Evolutionary conservation across 2,113 vertebrate species (phyloP).

Genomic region (Coptodon bakossiorum): DNA sequence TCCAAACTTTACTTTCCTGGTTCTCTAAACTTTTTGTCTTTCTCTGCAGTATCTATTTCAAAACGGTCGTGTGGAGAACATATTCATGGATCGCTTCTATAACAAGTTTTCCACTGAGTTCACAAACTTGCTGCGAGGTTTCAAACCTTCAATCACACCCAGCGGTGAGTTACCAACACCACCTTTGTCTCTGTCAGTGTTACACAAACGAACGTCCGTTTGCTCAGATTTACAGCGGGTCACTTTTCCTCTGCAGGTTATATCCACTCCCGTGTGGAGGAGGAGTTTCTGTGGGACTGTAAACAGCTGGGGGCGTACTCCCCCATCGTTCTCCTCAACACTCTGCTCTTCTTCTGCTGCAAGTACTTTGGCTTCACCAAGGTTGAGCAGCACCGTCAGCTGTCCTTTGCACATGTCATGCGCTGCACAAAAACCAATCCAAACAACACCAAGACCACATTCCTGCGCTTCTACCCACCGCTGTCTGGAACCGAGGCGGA

Average conservation of each 20-base stretch:
- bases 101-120: slow-evolving; percentile 88
- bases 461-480: slow-evolving; percentile 91
- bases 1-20: background rate
- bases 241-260: slow-evolving; percentile 71
- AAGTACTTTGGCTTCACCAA: slow-evolving; percentile 92
- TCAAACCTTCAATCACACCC: slow-evolving; percentile 84
- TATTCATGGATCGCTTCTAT: slow-evolving; percentile 96
- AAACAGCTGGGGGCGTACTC: slow-evolving; percentile 97
- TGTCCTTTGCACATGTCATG: slow-evolving; percentile 93
- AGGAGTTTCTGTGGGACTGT: slow-evolving; percentile 94
- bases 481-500: slow-evolving; percentile 60
- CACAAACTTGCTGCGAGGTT: slow-evolving; percentile 84
- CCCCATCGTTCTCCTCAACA: slow-evolving; percentile 95
- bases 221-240: background rate
- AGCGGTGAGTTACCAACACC: slow-evolving; percentile 72
- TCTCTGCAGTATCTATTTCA: slow-evolving; percentile 88
- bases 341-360: slow-evolving; percentile 96
- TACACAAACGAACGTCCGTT: background rate
- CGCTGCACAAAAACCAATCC: slow-evolving; percentile 83
- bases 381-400: slow-evolving; percentile 86
- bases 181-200: background rate
- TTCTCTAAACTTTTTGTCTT: background rate
- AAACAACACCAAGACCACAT: slow-evolving; percentile 84
- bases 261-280: slow-evolving; percentile 90
- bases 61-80: slow-evolving; percentile 97